Evolutionary conservation across 2,113 vertebrate species (phyloP), one percentile per base, ranked within the genome.

Genomic region (Brevimyrus niger): DNA sequence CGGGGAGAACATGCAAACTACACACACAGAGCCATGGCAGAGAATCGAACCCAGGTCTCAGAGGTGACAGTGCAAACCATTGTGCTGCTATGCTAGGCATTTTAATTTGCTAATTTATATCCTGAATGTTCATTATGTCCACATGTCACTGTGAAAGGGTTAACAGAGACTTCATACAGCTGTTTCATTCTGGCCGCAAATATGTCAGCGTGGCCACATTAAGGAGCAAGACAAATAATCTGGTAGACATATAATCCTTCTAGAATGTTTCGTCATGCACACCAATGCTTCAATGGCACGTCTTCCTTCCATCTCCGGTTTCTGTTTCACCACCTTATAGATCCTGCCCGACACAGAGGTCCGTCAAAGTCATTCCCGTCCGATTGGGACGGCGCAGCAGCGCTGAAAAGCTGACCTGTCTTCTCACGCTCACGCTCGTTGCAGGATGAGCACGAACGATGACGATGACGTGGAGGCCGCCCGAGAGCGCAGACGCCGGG

Each of bases 381-480:
- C 19, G 73, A 5, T 27, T 21, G 6, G 0, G 21, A 58, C 11
- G 11, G 88, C 8, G 35, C 27, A 55, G 48, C 44, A 3, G 13
- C 7, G 46, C 58, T 48, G 42, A 42, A 53, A 69, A 47, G 11
- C 19, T 46, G 58, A 69, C 50, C 9, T 76, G 76, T 88, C 35
- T 88, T 31, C 90, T 46, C 53, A 19, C 51, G 3, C 51, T 13
- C 88, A 27, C 89, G 19, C 44, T 76, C 89, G 19, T 50, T 76
- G 44, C 90, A 99, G 98, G 93, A 92, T 98, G 89, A 95, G 97
- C 89, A 95, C 94, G 65, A 97, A 95, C 0, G 97, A 99, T 23
- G 55, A 65, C 0, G 98, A 99, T 2, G 98, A 99, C 0, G 98
- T 99, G 90, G 98, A 99, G 94, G 98, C 97, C 0, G 98, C 98